Evolutionary conservation across 2,113 vertebrate genomes (phyloP).

Genomic region (Phylloscopus trochilus): DNA sequence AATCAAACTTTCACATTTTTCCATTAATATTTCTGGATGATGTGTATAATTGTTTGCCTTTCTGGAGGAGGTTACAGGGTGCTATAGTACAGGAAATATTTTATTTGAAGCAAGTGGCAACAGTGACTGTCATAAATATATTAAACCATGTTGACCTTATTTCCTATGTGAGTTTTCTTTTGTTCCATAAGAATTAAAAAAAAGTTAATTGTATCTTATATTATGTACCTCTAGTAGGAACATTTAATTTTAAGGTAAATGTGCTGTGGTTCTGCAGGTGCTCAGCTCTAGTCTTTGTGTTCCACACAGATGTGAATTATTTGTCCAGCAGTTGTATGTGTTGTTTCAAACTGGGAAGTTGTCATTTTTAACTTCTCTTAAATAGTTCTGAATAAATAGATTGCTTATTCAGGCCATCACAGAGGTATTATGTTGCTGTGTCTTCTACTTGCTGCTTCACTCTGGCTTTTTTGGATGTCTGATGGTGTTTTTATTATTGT

Average conservation of each 20-base stretch:
- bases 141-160: neutral
- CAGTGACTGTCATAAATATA: neutral
- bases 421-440: neutral
- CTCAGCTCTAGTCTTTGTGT: neutral
- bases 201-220: accelerated
- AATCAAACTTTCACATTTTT: neutral
- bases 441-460: neutral
- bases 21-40: neutral
- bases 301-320: neutral
- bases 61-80: neutral
- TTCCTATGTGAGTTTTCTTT: neutral
- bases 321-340: neutral
- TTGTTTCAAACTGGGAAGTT: neutral
- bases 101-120: neutral
- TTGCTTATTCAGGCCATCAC: neutral
- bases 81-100: neutral
- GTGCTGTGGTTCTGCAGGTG: neutral
- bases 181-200: neutral
- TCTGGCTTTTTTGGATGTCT: neutral
- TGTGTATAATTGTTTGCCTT: neutral
- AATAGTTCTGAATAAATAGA: neutral
- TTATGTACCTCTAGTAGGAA: neutral
- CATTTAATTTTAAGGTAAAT: neutral
- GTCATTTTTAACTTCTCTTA: neutral
- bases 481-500: neutral